These are phyloP conservation scores for Ctenopoma kingsleyae DNA, from an alignment of 2,797 vertebrate species.

Conservation along the genomic window DNA sequence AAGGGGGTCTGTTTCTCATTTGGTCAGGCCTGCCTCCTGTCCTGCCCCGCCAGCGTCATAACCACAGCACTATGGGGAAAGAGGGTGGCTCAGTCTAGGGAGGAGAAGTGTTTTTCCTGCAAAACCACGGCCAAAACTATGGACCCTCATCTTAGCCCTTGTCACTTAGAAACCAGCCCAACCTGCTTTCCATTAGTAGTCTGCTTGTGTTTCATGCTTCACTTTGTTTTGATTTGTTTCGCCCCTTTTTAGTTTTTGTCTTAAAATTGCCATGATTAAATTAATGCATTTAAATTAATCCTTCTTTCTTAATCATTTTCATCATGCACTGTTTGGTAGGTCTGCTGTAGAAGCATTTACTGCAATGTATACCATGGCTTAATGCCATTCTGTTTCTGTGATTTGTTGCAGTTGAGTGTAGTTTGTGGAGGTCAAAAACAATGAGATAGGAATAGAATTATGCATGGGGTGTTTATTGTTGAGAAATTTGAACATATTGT, in stretches of 20 bases:
- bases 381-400: slow-evolving; percentile 36
- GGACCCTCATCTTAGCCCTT: slow-evolving; percentile 79
- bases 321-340: slow-evolving; percentile 53
- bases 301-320: slow-evolving; percentile 69
- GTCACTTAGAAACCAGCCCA: slow-evolving; percentile 85
- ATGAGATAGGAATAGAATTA: slow-evolving; percentile 50
- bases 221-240: slow-evolving; percentile 82
- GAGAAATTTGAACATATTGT: slow-evolving; percentile 37
- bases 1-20: slow-evolving; percentile 90
- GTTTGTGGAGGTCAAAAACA: slow-evolving; percentile 40
- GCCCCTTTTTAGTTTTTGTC: slow-evolving; percentile 67
- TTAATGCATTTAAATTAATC: slow-evolving; percentile 61
- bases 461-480: slow-evolving; percentile 45
- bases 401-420: slow-evolving; percentile 58
- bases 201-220: slow-evolving; percentile 78
- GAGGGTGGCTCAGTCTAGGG: slow-evolving; percentile 75
- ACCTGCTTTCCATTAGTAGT: slow-evolving; percentile 84
- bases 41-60: slow-evolving; percentile 81
- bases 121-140: slow-evolving; percentile 78
- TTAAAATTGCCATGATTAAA: slow-evolving; percentile 71
- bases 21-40: slow-evolving; percentile 83
- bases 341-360: slow-evolving; percentile 46
- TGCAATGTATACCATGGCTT: slow-evolving; percentile 35
- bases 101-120: slow-evolving; percentile 82
- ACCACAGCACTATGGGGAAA: slow-evolving; percentile 76